Conservation (phyloP, 2,797 vertebrate genomes). For the Micrastur ruficollis region DNA sequence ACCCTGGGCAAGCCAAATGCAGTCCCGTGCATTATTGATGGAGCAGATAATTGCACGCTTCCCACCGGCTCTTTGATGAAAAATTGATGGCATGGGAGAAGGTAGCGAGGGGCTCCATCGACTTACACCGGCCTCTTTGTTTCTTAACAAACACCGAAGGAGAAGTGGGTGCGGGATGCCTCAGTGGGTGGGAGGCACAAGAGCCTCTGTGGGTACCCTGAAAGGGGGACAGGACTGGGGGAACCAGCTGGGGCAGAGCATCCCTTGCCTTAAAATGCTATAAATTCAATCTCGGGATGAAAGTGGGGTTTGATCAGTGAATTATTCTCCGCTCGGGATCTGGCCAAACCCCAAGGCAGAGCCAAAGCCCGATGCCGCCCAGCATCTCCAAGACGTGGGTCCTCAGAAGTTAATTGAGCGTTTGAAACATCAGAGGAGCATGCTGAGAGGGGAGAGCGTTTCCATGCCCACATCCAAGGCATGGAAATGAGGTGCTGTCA, state of each 20-base stretch:
- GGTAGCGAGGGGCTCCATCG: background rate
- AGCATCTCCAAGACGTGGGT: background rate
- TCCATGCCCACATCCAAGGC: background rate
- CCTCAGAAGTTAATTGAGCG: background rate
- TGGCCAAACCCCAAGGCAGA: background rate
- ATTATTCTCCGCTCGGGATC: background rate
- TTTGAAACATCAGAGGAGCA: background rate
- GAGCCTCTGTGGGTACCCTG: background rate
- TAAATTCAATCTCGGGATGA: background rate
- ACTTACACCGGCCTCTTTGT: background rate
- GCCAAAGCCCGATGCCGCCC: background rate
- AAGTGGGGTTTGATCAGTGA: background rate
- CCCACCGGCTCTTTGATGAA: constrained; percentile 67
- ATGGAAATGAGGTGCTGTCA: background rate
- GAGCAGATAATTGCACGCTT: constrained; percentile 56
- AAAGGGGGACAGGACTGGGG: accelerated
- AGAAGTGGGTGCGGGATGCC: background rate
- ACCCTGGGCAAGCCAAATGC: background rate
- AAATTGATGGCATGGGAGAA: constrained; percentile 59
- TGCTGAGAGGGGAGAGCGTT: background rate
- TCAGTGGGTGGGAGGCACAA: accelerated
- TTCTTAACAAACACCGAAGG: background rate
- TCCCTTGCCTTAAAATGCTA: background rate
- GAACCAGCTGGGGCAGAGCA: background rate
- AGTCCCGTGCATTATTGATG: constrained; percentile 66